A percentile compares a stretch with the other conserved stretches of the same genome.
phyloP scores from a whole-genome alignment of 2,113 vertebrate species.

The Aegypius monachus region DNA sequence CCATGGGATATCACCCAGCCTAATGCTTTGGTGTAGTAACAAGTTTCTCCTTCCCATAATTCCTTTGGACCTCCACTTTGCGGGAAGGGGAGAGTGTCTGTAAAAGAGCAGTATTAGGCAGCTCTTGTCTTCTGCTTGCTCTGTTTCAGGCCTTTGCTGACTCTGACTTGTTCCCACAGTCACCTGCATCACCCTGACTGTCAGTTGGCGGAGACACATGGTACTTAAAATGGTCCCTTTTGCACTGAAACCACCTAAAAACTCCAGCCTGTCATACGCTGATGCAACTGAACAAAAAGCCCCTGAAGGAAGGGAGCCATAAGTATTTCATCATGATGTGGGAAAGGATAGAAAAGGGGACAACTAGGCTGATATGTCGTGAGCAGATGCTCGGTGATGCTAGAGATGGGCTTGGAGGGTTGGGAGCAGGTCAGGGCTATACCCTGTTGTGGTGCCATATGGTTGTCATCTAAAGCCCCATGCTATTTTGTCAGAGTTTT shows the following conservation, averaged over 20 bases:
- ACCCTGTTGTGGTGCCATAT: not conserved
- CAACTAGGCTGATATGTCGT: accelerated
- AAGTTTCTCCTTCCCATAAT: not conserved
- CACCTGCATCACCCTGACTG: not conserved
- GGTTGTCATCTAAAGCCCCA: not conserved
- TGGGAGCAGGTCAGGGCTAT: not conserved
- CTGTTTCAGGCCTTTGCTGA: not conserved
- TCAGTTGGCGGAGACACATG: not conserved
- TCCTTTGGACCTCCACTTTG: not conserved
- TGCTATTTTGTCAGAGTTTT: not conserved
- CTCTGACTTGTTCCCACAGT: not conserved
- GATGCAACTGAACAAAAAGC: not conserved
- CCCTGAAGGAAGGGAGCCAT: not conserved
- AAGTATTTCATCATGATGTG: not conserved
- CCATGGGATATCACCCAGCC: not conserved
- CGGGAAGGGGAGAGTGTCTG: not conserved
- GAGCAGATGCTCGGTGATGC: not conserved
- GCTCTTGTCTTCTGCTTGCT: not conserved
- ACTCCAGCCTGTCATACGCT: accelerated
- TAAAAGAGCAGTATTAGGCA: not conserved
- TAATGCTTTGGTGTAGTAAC: not conserved
- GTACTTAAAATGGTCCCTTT: not conserved
- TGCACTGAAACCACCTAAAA: not conserved
- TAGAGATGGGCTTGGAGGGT: not conserved
- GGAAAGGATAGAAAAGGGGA: not conserved